Evolutionary conservation across 2,113 vertebrate species (phyloP).

Genomic region (Naja naja): DNA sequence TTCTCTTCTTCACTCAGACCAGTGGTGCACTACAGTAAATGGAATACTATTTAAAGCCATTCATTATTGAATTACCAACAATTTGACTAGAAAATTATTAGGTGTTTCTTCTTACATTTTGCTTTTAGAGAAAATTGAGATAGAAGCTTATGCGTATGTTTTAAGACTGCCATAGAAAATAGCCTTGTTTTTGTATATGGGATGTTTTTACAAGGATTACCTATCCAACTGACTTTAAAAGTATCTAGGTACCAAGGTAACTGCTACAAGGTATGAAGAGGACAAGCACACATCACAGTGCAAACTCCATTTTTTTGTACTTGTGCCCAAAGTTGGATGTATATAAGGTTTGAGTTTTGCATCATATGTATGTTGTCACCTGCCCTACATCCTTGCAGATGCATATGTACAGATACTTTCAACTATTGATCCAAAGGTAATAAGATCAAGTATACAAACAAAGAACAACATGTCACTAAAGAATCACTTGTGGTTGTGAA

Average conservation of each 20-base stretch:
- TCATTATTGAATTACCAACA: constrained; percentile 42
- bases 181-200: constrained; percentile 27
- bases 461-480: not conserved
- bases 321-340: not conserved
- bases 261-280: not conserved
- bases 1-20: constrained; percentile 17
- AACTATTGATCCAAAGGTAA: not conserved
- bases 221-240: constrained; percentile 29
- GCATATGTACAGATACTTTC: not conserved
- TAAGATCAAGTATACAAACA: not conserved
- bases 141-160: constrained; percentile 32
- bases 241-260: not conserved
- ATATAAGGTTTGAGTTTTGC: not conserved
- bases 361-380: not conserved
- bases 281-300: not conserved
- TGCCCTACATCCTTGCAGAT: not conserved
- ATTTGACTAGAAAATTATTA: constrained; percentile 27
- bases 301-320: not conserved
- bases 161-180: constrained; percentile 48
- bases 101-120: constrained; percentile 23
- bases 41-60: constrained; percentile 58
- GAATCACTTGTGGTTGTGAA: not conserved
- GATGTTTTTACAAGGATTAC: constrained; percentile 12
- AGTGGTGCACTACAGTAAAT: constrained; percentile 56
- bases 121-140: constrained; percentile 35